A percentile compares a stretch with the other conserved stretches of the same genome.
Conservation (phyloP, 2,888 invertebrate species). For the Hedya salicella region DNA sequence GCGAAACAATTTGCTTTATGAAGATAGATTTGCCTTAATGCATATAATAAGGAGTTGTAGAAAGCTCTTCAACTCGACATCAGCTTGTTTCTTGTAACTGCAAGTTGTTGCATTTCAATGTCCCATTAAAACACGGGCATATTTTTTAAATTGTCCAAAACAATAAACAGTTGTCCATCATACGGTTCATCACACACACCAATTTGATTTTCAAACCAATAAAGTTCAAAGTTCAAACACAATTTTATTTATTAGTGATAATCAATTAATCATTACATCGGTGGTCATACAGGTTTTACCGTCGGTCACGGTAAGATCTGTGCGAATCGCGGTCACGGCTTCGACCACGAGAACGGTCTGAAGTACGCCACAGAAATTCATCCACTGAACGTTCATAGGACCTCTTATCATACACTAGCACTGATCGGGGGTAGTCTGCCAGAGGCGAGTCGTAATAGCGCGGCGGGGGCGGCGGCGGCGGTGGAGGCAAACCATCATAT, state of each 20-base stretch:
- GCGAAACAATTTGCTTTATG: not conserved
- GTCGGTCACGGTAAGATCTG: constrained; percentile 86
- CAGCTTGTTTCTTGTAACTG: constrained; percentile 25
- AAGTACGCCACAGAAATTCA: constrained; percentile 94
- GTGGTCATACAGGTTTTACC: constrained; percentile 72
- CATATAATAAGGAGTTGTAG: constrained; percentile 14
- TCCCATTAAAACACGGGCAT: constrained; percentile 38
- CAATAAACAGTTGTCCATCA: constrained; percentile 48
- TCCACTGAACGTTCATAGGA: constrained; percentile 95
- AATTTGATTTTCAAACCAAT: constrained; percentile 72
- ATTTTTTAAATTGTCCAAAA: constrained; percentile 32
- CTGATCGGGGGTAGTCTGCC: constrained; percentile 89
- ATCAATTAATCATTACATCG: constrained; percentile 75
- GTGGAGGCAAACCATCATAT: constrained; percentile 88
- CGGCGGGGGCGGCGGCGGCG: constrained; percentile 89
- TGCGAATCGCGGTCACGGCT: constrained; percentile 84
- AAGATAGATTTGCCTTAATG: constrained; percentile 3
- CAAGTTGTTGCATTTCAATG: constrained; percentile 15
- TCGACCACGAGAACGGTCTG: constrained; percentile 87
- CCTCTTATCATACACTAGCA: constrained; percentile 88
- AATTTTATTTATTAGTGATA: constrained; percentile 73
- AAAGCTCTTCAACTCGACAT: constrained; percentile 22
- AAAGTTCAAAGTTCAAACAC: constrained; percentile 84
- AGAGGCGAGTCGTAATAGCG: constrained; percentile 88
- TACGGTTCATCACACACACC: constrained; percentile 78